Evolutionary conservation across 2,888 invertebrate genomes (phyloP), one percentile per base, ranked within the genome.

Genomic region (Sinohyriopsis cumingii): DNA sequence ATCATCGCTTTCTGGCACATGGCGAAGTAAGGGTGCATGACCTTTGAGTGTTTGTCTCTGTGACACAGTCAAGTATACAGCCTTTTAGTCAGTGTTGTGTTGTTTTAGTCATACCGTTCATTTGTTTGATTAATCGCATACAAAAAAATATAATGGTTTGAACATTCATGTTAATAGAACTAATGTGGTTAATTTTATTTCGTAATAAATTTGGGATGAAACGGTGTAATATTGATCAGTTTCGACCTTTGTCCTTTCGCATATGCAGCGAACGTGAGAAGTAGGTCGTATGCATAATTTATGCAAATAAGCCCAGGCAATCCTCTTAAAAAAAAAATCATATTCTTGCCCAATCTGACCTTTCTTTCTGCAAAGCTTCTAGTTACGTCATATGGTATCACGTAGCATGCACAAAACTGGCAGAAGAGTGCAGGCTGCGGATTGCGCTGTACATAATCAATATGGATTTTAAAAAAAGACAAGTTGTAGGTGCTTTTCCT

Each of bases 271-370:
- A 67, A 72, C 68, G 69, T 72, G 70, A 72, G 79, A 81, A 80
- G 68, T 86, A 76, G 85, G 86, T 86, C 82, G 81, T 53, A 63
- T 79, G 86, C 82, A 86, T 87, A 86, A 74, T 84, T 87, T 87
- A 87, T 87, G 86, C 80, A 84, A 84, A 87, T 85, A 63, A 79
- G 73, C 15, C 45, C 45, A 45, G 45, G 45, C 45, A 45, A 54
- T 65, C 25, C 57, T 67, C 68, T 71, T 71, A 25, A 25, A 25
- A 25, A n/a, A 19, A 56, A n/a, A 56, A 3, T n/a, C 3, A 3
- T 57, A 18, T 59, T 59, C 24, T 22, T 24, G 19, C 12, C 59
- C 59, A 15, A 59, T 59, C 45, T 12, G 15, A 45, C 45, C 45
- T 45, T 45, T 45, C 45, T 45, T 15, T 45, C 45, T 45, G 45